Base-by-base conservation (phyloP, 2,797 vertebrate species). In the Urocyon cinereoargenteus region DNA sequence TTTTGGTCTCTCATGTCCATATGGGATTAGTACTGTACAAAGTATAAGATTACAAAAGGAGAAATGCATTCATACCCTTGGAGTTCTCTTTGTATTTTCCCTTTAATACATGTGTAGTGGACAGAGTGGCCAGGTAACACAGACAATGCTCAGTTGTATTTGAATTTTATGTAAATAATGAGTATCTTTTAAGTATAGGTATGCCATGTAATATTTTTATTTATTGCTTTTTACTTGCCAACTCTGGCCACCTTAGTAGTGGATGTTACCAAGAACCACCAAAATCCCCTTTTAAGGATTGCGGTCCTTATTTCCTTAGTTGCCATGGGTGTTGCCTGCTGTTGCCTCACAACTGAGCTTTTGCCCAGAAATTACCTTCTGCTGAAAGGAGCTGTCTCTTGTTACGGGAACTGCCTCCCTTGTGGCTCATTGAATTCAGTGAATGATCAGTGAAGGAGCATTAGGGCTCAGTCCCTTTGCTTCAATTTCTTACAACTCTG, bases 111-210 rank as follows among this genome's bases (percentile, higher is more conserved):
- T 72, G 24, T 75, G 5, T 85, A 36, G 40, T 62, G 4, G 10
- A 62, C 11, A 49, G 14, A 53, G 13, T 84, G 10, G 26, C 10
- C 19, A 59, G 59, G 81, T 85, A 91, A 57, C 87, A 79, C 72
- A 28, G 18, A 94, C 1, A 13, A 78, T 90, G 15, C 24, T 45
- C 5, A 96, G 28, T 64, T 94, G 81, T 62, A 75, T 86, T 87
- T 94, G 70, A 95, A 94, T 94, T 93, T 95, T 90, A 75, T 0
- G 24, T 79, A 94, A 93, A 45, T 13, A 62, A 45, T 26, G 13
- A 45, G 57, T 68, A 84, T 59, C 19, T 82, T 87, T 97, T 93
- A 57, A 53, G 10, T 68, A 62, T 68, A 92, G n/a, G 4, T 89
- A 81, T 64, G 13, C 28, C 55, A 34, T 94, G 14, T 6, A 68